Conservation (phyloP, 2,888 invertebrate species). For the Spilosoma lubricipeda region DNA sequence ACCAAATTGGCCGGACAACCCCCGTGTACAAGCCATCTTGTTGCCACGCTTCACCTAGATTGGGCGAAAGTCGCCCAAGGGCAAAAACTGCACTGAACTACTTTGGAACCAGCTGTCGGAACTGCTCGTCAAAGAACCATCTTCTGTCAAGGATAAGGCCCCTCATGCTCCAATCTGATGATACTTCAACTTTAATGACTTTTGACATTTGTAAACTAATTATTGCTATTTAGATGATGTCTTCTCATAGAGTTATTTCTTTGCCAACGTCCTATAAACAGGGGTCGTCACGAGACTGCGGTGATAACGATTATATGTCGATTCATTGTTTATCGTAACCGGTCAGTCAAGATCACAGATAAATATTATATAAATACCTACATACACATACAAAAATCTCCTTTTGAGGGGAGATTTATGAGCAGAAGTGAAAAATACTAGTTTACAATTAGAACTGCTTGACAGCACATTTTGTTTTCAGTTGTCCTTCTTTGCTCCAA, state of each 20-base stretch:
- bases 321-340: background rate
- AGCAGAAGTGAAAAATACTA: too few relatives aligned
- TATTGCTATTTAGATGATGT: background rate
- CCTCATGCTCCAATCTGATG: too few relatives aligned
- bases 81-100: too few relatives aligned
- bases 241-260: background rate
- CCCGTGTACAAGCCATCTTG: too few relatives aligned
- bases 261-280: background rate
- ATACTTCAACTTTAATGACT: background rate
- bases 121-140: too few relatives aligned
- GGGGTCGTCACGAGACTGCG: background rate
- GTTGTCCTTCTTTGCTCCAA: constrained; percentile 43
- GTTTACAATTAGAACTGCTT: background rate
- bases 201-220: background rate
- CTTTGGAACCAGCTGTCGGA: too few relatives aligned
- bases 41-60: too few relatives aligned
- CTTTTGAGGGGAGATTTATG: too few relatives aligned
- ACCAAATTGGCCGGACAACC: too few relatives aligned
- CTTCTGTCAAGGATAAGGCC: too few relatives aligned
- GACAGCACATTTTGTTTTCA: constrained; percentile 36
- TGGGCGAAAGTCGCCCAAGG: too few relatives aligned
- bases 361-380: background rate
- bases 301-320: background rate
- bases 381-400: background rate
- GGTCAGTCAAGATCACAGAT: background rate